A percentile compares a stretch with the other conserved stretches of the same genome.
Evolutionary conservation across 2,797 vertebrate genomes (phyloP).

Genomic region (Pseudotriccus pelzelni): DNA sequence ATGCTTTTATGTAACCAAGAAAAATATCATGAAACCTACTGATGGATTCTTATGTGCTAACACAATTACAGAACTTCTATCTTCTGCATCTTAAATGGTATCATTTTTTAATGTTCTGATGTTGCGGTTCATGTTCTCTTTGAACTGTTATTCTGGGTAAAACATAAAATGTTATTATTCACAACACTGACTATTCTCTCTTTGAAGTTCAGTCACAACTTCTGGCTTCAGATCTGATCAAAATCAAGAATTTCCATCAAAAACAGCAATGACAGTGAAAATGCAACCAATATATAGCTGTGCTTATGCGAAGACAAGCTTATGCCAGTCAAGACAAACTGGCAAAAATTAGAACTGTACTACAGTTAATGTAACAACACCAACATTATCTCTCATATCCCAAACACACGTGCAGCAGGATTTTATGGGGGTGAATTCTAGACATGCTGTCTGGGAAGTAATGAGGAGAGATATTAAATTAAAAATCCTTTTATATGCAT

Average conservation of each 20-base stretch:
- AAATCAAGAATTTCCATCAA: background rate
- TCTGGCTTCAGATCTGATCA: background rate
- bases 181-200: background rate
- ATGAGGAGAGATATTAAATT: rapidly evolving
- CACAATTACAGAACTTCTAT: background rate
- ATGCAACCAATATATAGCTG: background rate
- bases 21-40: background rate
- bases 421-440: background rate
- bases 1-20: background rate
- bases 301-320: background rate
- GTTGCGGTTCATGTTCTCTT: background rate
- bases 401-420: background rate
- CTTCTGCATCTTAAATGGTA: background rate
- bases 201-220: background rate
- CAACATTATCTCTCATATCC: background rate
- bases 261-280: background rate
- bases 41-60: background rate
- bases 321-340: background rate
- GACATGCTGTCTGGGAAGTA: background rate
- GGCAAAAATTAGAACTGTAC: background rate
- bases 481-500: background rate
- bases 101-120: background rate
- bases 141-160: background rate
- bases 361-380: background rate
- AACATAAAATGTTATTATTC: background rate